Evolutionary conservation across 2,113 vertebrate genomes (phyloP).

Genomic region (Lepus europaeus): DNA sequence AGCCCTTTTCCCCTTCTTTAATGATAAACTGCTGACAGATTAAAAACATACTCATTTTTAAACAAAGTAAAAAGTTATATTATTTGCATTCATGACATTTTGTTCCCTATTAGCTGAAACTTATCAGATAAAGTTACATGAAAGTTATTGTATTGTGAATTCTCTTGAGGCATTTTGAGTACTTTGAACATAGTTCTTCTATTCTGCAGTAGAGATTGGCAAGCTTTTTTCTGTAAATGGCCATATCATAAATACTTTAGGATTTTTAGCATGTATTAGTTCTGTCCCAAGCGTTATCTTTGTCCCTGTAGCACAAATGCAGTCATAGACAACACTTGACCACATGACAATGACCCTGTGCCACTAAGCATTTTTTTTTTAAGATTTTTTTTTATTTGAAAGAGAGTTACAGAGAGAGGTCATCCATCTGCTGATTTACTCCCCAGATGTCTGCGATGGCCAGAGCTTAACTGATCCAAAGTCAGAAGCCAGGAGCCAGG

Average conservation of each 20-base stretch:
- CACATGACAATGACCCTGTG: neutral
- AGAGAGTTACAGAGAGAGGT: too few relatives aligned
- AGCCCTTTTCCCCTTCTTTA: neutral
- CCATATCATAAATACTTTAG: neutral
- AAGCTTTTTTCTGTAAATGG: neutral
- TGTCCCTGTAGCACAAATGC: neutral
- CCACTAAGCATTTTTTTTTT: neutral
- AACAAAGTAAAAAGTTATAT: neutral
- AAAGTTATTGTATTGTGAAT: neutral
- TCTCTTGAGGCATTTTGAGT: neutral
- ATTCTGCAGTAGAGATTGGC: neutral
- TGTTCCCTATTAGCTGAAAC: neutral
- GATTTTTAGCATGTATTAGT: neutral
- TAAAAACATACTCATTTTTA: neutral
- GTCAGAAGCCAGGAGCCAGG: too few relatives aligned
- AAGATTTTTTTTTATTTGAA: too few relatives aligned
- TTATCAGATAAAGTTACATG: neutral
- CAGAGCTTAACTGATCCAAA: too few relatives aligned
- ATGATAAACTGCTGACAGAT: neutral
- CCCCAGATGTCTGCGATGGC: too few relatives aligned
- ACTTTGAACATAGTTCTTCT: neutral
- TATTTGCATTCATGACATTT: neutral
- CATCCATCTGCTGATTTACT: too few relatives aligned
- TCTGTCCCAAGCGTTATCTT: neutral
- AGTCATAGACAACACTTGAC: neutral